phyloP scores from a whole-genome alignment of 2,797 vertebrate species.

The Hozukius guyotensis region DNA sequence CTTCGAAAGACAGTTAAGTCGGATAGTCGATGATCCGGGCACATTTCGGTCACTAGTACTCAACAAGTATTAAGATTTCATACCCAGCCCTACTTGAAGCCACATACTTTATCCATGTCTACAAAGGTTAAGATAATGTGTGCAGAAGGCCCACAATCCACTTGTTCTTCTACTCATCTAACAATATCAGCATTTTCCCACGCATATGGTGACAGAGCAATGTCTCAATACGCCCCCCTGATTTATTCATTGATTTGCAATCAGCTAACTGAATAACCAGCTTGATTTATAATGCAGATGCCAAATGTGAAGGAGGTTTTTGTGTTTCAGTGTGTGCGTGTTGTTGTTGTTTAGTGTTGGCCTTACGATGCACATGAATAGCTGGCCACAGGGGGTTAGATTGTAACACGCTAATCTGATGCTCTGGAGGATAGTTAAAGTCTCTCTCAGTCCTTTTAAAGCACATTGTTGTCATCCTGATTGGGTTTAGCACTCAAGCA shows the following conservation, averaged over 20 bases:
- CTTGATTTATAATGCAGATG: constrained; percentile 32
- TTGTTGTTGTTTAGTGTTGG: constrained; percentile 60
- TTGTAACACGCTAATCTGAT: constrained; percentile 81
- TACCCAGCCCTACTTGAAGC: neutral
- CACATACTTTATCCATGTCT: neutral
- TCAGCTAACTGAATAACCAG: constrained; percentile 43
- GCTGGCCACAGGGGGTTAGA: constrained; percentile 54
- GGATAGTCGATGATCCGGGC: neutral
- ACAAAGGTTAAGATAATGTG: neutral
- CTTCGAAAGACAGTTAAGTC: too few relatives aligned
- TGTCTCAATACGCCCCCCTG: neutral
- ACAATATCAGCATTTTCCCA: constrained; percentile 1
- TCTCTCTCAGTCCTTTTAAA: constrained; percentile 74
- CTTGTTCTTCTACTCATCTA: neutral
- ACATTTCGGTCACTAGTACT: neutral
- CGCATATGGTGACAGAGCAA: constrained; percentile 1
- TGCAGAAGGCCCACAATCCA: neutral
- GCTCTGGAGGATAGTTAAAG: constrained; percentile 77
- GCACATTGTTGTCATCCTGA: constrained; percentile 80
- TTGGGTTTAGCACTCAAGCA: constrained; percentile 81
- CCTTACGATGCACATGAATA: constrained; percentile 72
- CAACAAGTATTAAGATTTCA: neutral
- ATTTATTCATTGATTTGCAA: constrained; percentile 66
- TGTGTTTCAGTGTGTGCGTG: constrained; percentile 20
- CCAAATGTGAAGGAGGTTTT: constrained; percentile 27